phyloP scores from a whole-genome alignment of 2,888 invertebrate species.

The Folsomia candida region DNA sequence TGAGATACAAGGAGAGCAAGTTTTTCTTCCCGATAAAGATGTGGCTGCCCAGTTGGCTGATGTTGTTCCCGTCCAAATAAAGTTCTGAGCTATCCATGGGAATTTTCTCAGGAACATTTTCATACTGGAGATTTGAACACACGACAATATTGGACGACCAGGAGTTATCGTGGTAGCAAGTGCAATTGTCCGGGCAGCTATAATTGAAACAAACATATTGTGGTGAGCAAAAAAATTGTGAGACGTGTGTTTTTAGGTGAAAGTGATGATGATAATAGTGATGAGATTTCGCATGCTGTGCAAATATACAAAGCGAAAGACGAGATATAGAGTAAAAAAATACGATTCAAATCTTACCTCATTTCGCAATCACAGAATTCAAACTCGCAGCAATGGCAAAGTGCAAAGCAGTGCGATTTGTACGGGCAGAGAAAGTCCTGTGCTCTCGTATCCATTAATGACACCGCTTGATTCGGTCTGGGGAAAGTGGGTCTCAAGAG shows the following conservation, averaged over 20 bases:
- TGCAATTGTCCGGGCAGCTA: slow-evolving; percentile 91
- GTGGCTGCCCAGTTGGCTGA: slow-evolving; percentile 73
- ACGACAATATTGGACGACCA: slow-evolving; percentile 89
- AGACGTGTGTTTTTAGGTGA: too few relatives aligned
- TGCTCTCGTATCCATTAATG: slow-evolving; percentile 69
- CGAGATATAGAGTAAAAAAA: too few relatives aligned
- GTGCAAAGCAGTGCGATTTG: slow-evolving; percentile 87
- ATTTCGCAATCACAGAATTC: slow-evolving; percentile 96
- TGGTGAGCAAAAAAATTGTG: too few relatives aligned
- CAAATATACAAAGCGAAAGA: too few relatives aligned
- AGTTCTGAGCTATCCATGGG: slow-evolving; percentile 88
- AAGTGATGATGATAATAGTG: neutral
- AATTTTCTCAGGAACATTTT: slow-evolving; percentile 76
- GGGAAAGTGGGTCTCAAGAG: slow-evolving; percentile 78
- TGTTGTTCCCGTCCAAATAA: slow-evolving; percentile 78
- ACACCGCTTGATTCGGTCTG: slow-evolving; percentile 53
- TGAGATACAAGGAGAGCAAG: slow-evolving; percentile 71
- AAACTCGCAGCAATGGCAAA: slow-evolving; percentile 94
- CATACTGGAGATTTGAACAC: slow-evolving; percentile 79
- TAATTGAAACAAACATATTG: too few relatives aligned
- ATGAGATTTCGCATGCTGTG: neutral
- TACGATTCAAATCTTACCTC: too few relatives aligned
- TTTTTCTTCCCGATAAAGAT: slow-evolving; percentile 81
- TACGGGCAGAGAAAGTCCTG: slow-evolving; percentile 89
- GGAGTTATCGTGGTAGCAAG: slow-evolving; percentile 89